Evolutionary conservation across 2,113 vertebrate species (phyloP).

Genomic region (Mixornis gularis): DNA sequence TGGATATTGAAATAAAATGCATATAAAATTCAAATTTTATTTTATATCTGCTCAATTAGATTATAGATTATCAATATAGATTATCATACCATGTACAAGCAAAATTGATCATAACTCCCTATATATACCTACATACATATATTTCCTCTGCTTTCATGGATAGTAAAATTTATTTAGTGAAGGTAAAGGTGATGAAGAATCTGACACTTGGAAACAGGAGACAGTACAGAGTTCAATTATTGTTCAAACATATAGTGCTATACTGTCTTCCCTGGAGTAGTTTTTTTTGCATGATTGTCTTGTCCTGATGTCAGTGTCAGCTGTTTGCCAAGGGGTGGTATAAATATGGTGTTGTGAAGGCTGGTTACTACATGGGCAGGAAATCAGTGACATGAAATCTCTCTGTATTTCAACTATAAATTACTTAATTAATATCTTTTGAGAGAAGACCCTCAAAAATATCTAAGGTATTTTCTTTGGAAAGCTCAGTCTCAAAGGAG

Average conservation of each 20-base stretch:
- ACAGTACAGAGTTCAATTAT: not conserved
- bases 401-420: not conserved
- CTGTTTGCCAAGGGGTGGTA: not conserved
- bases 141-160: not conserved
- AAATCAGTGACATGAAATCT: not conserved
- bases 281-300: not conserved
- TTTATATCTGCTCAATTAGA: not conserved
- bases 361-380: not conserved
- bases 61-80: not conserved
- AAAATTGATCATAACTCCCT: not conserved
- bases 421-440: not conserved
- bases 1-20: not conserved
- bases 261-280: not conserved
- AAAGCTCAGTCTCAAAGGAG: not conserved
- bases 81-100: not conserved
- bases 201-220: not conserved
- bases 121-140: not conserved
- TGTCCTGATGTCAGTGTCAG: not conserved
- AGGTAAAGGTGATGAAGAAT: not conserved
- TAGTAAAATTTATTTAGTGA: not conserved
- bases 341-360: not conserved
- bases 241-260: not conserved
- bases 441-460: not conserved
- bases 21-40: not conserved
- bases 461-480: not conserved